Conservation (phyloP, 1,140 invertebrate species). For the Aethina tumida region DNA sequence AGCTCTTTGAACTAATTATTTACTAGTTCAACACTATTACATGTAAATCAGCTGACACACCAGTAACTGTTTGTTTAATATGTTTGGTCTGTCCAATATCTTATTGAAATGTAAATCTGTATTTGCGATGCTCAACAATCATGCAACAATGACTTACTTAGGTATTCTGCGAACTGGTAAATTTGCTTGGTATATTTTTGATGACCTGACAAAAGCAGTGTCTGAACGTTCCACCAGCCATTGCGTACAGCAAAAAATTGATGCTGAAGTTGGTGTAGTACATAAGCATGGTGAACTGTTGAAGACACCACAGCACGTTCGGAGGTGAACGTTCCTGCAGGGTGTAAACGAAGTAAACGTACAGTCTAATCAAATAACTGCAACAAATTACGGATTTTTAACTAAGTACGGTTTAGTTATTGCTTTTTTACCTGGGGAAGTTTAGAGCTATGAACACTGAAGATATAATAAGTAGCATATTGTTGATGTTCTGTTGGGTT, state of each 20-base stretch:
- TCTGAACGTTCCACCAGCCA: conserved; percentile 71
- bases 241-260: conserved; percentile 78
- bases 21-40: no score
- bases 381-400: conserved; percentile 12
- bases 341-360: conserved; percentile 21
- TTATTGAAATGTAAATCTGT: no score
- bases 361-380: conserved; percentile 28
- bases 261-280: conserved; percentile 78
- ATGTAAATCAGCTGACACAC: no score
- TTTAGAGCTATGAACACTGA: conserved; percentile 70
- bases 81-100: no score
- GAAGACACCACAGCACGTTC: conserved; percentile 33
- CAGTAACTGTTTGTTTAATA: no score
- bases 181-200: no score
- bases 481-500: conserved; percentile 52
- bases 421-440: conserved; percentile 44
- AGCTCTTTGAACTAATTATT: no score
- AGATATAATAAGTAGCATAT: conserved; percentile 73
- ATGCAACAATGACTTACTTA: no score
- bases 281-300: conserved; percentile 47
- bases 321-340: conserved; percentile 15
- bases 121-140: no score
- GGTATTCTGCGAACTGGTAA: no score
- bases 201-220: conserved; percentile 21
- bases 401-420: conserved; percentile 3